Base-by-base conservation (phyloP, 2,888 invertebrate genomes). In the Dicranocentrus wangi region DNA sequence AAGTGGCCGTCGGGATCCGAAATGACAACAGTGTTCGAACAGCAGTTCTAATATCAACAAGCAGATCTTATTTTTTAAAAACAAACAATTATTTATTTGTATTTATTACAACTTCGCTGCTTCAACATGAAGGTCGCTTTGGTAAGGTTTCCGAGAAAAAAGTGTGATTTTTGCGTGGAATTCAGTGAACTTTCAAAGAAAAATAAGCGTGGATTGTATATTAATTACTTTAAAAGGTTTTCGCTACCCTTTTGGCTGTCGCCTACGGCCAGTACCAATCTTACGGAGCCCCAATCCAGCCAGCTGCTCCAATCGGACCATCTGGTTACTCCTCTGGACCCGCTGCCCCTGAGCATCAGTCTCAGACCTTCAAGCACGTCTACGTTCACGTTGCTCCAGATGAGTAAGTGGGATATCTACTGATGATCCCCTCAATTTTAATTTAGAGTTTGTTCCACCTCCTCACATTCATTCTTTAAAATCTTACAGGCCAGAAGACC, bases 221-320 rank as follows among this genome's bases (percentile, higher is more conserved):
- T 47, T 10, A 32, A 27, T 69, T 39, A 32, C 1, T 28, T 73
- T n/a, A 13, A 10, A 27, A 71, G 63, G 68, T 43, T 21, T 32
- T 68, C 72, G 70, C 21, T 19, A 63, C 71, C 17, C 10, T 82
- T 58, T 53, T 82, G 13, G 75, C 79, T 19, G 55, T 42, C 55
- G 82, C 79, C 13, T 71, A n/a, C 19, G 73, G 68, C 19, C 72
- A 82, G 42, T 82, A 73, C 25, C 71, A 73, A 58, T 10, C 70
- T 2, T 81, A 82, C 19, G 77, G 82, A 13, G 77, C 72, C 25
- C 82, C 81, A 53, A 17, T 58, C 27, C 77, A 77, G 51, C 69
- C 82, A 2, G 95, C 21, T 15, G 60, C 42, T 39, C 43, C 55
- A 15, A 23, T 25, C n/a, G 72, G 72, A 28, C 23, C 58, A 17